These are phyloP conservation scores for Stramonita haemastoma DNA, from an alignment of 2,888 invertebrate genomes.

Conservation along the genomic window DNA sequence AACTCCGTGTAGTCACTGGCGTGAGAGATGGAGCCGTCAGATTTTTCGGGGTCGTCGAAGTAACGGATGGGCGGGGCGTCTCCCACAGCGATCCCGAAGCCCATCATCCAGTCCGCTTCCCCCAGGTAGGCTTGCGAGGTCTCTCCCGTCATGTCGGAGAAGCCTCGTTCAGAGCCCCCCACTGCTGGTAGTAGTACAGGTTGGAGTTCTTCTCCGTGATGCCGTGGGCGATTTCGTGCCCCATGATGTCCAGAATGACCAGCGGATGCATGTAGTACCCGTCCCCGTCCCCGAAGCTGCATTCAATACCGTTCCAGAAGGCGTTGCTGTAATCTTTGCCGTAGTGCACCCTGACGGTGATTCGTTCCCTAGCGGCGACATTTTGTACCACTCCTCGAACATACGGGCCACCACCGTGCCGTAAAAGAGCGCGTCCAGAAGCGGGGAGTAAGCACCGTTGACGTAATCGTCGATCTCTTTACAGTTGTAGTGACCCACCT, in stretches of 20 bases:
- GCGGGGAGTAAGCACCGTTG: slow-evolving; percentile 59
- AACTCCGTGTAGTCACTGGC: slow-evolving; percentile 50
- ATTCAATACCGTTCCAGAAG: slow-evolving; percentile 58
- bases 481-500: slow-evolving; percentile 54
- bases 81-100: slow-evolving; percentile 48
- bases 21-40: slow-evolving; percentile 57
- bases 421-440: slow-evolving; percentile 58
- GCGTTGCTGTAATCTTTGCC: slow-evolving; percentile 54
- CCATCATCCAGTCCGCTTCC: slow-evolving; percentile 50
- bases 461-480: slow-evolving; percentile 53
- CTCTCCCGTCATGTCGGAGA: slow-evolving; percentile 61
- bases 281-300: slow-evolving; percentile 58
- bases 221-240: slow-evolving; percentile 63
- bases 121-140: slow-evolving; percentile 49
- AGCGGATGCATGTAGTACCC: slow-evolving; percentile 50
- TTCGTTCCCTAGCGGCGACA: slow-evolving; percentile 15
- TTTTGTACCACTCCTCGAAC: slow-evolving; percentile 60
- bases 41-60: slow-evolving; percentile 56
- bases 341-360: slow-evolving; percentile 57
- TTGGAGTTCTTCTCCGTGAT: slow-evolving; percentile 56
- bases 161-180: slow-evolving; percentile 63
- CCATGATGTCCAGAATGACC: slow-evolving; percentile 54
- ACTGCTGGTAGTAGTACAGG: slow-evolving; percentile 55
- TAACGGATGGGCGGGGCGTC: slow-evolving; percentile 48
- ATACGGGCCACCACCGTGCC: slow-evolving; percentile 57